Evolutionary conservation across 1,140 invertebrate genomes (phyloP), one percentile per base, ranked within the genome.

Genomic region (Arion vulgaris): DNA sequence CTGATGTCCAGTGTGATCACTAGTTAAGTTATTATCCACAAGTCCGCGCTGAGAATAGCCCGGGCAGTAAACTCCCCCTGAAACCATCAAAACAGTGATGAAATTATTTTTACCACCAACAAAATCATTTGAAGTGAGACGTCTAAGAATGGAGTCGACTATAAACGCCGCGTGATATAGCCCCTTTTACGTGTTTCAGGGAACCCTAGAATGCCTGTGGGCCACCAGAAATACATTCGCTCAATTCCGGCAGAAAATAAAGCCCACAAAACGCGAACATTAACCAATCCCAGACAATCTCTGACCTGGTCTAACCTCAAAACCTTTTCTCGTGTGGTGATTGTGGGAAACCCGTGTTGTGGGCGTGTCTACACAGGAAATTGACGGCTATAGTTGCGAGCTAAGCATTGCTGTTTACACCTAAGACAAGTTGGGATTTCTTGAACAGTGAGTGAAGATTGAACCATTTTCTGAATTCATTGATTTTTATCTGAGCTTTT

Each of bases 91-190:
- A 39, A 53, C 2, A 51, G 57, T 28, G 26, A 45, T 53, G 36
- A 74, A 80, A 75, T 79, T 71, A 69, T 68, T 75, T 80, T 45
- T 68, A 66, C 72, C 68, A 41, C 45, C 77, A 57, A 34, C 49
- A 80, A 75, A 73, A 81, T 80, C 73, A 75, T 62, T 53, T 79
- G 36, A 66, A 83, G 62, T 81, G 19, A 84, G 34, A 57, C 38
- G 26, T 19, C 51, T n/a, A 79, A 41, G 53, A 41, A 71, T 73
- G 68, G 51, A n/a, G n/a, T 7, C 26, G 69, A 74, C 49, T 74
- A 81, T 71, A 57, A 81, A 71, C n/a, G n/a, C 80, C 2, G 45
- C 69, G 17, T 39, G 49, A 32, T 73, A 73, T 73, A 39, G 69
- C 69, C 51, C 7, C 68, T 51, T 81, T 73, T 73, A 51, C 51